These are phyloP conservation scores for Heliothis peltigera DNA, from an alignment of 2,888 invertebrate species.

Conservation along the genomic window DNA sequence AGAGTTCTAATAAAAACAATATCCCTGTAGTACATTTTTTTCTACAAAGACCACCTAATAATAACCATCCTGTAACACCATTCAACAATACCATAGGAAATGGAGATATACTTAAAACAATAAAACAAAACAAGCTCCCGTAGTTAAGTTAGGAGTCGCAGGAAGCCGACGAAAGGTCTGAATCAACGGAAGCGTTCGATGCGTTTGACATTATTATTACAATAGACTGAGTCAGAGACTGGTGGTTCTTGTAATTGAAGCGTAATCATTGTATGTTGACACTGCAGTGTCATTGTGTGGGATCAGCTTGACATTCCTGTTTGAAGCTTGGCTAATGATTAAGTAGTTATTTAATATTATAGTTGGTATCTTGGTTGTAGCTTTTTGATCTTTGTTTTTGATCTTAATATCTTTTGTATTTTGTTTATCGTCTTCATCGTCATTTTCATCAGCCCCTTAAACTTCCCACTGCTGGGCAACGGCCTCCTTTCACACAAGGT, in stretches of 20 bases:
- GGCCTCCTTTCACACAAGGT: too few species aligned
- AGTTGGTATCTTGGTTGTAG: too few species aligned
- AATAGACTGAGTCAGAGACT: constrained; percentile 59
- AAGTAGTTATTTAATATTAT: too few species aligned
- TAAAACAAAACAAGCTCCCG: constrained; percentile 35
- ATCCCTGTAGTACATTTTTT: not conserved
- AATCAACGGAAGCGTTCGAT: constrained; percentile 67
- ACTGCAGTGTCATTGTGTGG: constrained; percentile 33
- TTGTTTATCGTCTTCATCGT: too few species aligned
- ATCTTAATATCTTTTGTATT: not conserved
- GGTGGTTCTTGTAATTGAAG: constrained; percentile 53
- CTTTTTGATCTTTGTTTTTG: too few species aligned
- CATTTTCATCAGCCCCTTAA: too few species aligned
- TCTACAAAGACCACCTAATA: not conserved
- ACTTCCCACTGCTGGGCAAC: too few species aligned
- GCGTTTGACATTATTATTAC: constrained; percentile 54
- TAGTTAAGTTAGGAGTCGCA: constrained; percentile 56
- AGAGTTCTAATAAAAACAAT: too few species aligned
- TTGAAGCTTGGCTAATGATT: constrained; percentile 9
- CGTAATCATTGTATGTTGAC: constrained; percentile 50
- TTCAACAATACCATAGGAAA: constrained; percentile 49
- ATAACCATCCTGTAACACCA: constrained; percentile 26
- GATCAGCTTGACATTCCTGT: constrained; percentile 35
- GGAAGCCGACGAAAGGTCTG: constrained; percentile 61
- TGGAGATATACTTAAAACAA: constrained; percentile 49